Conservation (phyloP, 2,113 vertebrate genomes). For the Hystrix brachyura region DNA sequence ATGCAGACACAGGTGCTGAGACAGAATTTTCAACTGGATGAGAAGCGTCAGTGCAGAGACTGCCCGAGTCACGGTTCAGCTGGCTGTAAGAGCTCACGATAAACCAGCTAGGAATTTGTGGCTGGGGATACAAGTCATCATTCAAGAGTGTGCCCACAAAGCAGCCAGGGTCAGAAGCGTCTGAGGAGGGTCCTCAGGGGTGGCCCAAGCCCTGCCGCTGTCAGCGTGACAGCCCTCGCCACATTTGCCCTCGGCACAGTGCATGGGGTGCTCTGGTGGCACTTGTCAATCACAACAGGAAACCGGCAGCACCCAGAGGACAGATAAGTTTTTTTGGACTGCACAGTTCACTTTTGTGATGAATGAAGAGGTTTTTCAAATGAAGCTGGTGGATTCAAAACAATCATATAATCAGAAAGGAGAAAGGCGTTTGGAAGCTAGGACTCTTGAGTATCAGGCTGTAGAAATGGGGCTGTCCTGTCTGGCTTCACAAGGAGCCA, state of each 20-base stretch:
- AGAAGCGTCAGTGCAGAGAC: background rate
- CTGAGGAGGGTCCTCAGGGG: background rate
- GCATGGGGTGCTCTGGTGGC: background rate
- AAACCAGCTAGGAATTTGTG: background rate
- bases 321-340: background rate
- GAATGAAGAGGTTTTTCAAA: slow-evolving; percentile 19
- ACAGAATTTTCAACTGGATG: background rate
- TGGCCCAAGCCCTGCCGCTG: background rate
- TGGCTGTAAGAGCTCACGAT: background rate
- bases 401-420: slow-evolving; percentile 11
- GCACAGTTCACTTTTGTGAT: background rate
- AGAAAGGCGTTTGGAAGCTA: background rate
- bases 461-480: background rate
- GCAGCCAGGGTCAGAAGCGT: background rate
- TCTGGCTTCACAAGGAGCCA: background rate
- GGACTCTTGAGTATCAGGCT: background rate
- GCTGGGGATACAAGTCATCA: background rate
- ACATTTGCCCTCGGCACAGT: fast-evolving
- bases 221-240: background rate
- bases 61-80: background rate
- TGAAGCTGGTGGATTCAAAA: slow-evolving; percentile 36
- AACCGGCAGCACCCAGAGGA: background rate
- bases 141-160: background rate
- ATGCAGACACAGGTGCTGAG: too few relatives aligned
- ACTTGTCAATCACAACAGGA: background rate